Conservation (phyloP, 2,888 invertebrate genomes). For the Corbicula japonica region DNA sequence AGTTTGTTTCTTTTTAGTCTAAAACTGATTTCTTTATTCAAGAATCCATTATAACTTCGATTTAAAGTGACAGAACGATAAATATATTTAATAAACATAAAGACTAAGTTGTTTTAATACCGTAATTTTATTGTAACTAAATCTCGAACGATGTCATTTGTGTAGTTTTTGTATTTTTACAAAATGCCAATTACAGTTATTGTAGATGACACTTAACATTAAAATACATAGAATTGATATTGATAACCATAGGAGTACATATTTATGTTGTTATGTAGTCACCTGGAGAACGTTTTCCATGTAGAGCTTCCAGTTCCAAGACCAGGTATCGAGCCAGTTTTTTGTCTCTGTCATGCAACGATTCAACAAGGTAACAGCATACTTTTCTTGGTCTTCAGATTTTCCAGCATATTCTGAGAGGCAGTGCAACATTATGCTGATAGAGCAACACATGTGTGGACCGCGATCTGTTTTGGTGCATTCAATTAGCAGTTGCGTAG, state of each 20-base stretch:
- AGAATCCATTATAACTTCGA: too few species aligned
- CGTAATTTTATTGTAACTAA: background rate
- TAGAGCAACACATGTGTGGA: background rate
- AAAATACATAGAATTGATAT: background rate
- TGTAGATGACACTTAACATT: background rate
- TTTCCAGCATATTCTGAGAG: background rate
- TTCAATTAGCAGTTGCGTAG: background rate
- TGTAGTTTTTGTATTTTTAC: background rate
- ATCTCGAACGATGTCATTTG: too few species aligned
- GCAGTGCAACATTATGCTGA: background rate
- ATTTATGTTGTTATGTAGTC: background rate
- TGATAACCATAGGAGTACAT: background rate
- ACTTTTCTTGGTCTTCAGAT: background rate
- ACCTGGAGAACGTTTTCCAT: background rate
- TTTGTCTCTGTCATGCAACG: background rate
- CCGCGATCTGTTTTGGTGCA: slow-evolving; percentile 1
- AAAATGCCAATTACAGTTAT: background rate
- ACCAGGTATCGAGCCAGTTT: background rate
- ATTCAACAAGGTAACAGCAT: background rate
- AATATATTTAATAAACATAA: too few species aligned
- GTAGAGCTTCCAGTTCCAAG: background rate
- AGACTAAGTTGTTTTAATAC: too few species aligned
- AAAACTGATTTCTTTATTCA: too few species aligned
- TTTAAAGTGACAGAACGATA: too few species aligned
- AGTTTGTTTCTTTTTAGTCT: too few species aligned